Base-by-base conservation (phyloP, 2,888 invertebrate genomes). In the Eulithis testata region DNA sequence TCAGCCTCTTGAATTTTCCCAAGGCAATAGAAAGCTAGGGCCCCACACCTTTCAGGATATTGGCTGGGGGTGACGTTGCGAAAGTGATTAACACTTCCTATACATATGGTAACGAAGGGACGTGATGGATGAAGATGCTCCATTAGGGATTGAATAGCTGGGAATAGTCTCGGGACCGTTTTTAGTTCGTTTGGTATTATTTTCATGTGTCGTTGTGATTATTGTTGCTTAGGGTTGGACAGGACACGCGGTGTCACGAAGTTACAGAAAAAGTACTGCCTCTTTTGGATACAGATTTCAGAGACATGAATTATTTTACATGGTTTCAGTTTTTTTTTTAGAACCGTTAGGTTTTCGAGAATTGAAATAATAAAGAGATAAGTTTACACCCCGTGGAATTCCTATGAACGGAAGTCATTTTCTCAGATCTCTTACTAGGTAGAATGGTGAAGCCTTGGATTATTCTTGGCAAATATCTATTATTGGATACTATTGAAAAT, bases 41-140 rank as follows among this genome's bases (percentile, higher is more conserved):
- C 14, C 27, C 27, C 45, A 47, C 49, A 49, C 53, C 65, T 65
- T 57, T 65, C 53, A 65, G 49, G 53, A 54, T 65, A 65, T 65
- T 65, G 56, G 65, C 61, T 44, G 12, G 60, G 61, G 61, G 57
- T 54, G 57, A 61, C 50, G 47, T 14, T 21, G 51, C 45, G 52
- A 11, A 12, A 57, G 57, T 63, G 62, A 62, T 62, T 65, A 57
- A 56, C 56, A 57, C 40, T 53, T 31, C 53, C 44, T 45, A 43
- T 14, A 51, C 49, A 44, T 60, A 65, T 65, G 57, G 31, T 59
- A 65, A 65, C 37, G 54, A 58, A 65, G 65, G 61, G 61, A 49
- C 58, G 40, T 61, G 65, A 65, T 64, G 49, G 54, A 64, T 65
- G 40, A 40, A 9, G 8, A 40, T 31, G 31, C 31, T 40, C 40